A percentile compares a stretch with the other conserved stretches of the same genome.
phyloP scores from a whole-genome alignment of 2,113 vertebrate species.

The Piliocolobus tephrosceles region DNA sequence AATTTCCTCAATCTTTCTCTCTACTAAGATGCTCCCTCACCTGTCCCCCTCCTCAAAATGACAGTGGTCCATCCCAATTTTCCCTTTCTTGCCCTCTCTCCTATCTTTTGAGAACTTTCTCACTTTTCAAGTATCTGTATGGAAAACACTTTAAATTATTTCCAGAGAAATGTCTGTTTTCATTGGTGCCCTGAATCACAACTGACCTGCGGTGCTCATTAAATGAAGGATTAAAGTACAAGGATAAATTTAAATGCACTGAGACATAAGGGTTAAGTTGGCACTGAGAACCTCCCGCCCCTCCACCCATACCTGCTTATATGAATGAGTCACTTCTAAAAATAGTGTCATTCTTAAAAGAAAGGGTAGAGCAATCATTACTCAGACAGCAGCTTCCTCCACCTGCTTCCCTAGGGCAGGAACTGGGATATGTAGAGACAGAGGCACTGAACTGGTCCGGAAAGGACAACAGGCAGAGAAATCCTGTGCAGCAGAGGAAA shows the following conservation, averaged over 20 bases:
- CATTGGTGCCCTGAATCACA: background rate
- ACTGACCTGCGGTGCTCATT: background rate
- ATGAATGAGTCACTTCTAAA: conserved; percentile 63
- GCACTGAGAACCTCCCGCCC: background rate
- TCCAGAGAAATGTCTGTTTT: background rate
- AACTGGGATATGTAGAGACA: background rate
- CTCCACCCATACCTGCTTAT: background rate
- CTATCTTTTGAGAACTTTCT: background rate
- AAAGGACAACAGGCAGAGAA: background rate
- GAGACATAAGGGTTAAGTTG: background rate
- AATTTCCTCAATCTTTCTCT: background rate
- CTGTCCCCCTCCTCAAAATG: background rate
- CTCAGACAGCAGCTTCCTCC: background rate
- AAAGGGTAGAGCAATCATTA: conserved; percentile 31
- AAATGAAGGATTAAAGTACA: background rate
- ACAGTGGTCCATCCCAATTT: background rate
- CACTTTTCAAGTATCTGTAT: background rate
- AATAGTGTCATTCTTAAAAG: conserved; percentile 51
- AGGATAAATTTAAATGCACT: background rate
- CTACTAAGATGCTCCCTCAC: background rate
- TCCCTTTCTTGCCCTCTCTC: background rate
- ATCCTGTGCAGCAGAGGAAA: background rate
- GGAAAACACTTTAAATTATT: background rate
- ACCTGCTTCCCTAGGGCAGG: background rate
- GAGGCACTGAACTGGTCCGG: background rate